These are phyloP conservation scores for Archips crataeganus DNA, from an alignment of 2,888 invertebrate species.

Conservation along the genomic window DNA sequence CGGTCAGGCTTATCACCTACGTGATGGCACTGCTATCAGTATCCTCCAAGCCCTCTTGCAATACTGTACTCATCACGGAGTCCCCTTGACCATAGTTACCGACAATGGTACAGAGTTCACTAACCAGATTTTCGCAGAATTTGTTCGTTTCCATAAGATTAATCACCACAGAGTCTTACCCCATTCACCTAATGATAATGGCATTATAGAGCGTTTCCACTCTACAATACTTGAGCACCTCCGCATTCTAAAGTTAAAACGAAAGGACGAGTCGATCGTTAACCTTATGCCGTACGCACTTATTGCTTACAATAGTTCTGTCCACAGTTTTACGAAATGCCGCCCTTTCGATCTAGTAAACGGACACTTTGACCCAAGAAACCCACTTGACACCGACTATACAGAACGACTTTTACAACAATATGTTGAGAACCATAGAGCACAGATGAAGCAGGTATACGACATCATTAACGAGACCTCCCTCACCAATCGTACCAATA, in stretches of 20 bases:
- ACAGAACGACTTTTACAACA: constrained; percentile 44
- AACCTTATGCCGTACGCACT: no score
- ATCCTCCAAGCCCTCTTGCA: constrained; percentile 7
- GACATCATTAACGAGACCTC: constrained; percentile 39
- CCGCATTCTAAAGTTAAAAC: no score
- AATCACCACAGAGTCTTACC: no score
- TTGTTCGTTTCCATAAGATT: no score
- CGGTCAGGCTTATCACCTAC: constrained; percentile 32
- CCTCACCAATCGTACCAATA: constrained; percentile 3
- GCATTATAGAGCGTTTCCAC: no score
- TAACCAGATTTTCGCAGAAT: constrained; percentile 46
- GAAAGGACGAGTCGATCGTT: no score
- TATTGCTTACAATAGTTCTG: no score
- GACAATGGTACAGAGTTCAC: constrained; percentile 49
- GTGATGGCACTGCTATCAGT: constrained; percentile 1
- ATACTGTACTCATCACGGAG: constrained; percentile 47
- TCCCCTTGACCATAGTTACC: constrained; percentile 45
- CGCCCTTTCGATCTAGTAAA: no score
- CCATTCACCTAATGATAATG: no score
- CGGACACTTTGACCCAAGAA: no score
- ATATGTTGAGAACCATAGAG: constrained; percentile 42
- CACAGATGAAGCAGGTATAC: constrained; percentile 39
- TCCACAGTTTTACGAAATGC: no score
- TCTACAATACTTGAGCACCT: no score
- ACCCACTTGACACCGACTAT: constrained; percentile 35